Conservation (phyloP, 2,113 vertebrate species). For the Diphyllodes magnificus region DNA sequence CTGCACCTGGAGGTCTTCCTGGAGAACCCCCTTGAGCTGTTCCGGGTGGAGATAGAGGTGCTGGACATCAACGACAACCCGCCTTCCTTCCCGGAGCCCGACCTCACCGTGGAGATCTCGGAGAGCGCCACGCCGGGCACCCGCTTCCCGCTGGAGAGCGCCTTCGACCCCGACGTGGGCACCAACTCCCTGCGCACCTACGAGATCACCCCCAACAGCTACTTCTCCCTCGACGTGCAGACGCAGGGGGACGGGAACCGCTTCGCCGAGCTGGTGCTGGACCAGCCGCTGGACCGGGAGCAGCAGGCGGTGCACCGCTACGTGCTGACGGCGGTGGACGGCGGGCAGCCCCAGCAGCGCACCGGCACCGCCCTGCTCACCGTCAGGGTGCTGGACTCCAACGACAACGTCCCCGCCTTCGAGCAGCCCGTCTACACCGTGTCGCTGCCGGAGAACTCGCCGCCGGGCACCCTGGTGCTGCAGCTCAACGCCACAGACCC, state of each 20-base stretch:
- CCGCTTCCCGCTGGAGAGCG: constrained; percentile 94
- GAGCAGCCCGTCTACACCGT: constrained; percentile 93
- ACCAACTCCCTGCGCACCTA: constrained; percentile 95
- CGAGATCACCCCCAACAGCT: constrained; percentile 93
- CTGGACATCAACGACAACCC: constrained; percentile 98
- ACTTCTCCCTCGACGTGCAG: constrained; percentile 95
- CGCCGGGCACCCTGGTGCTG: constrained; percentile 87
- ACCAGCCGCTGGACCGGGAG: constrained; percentile 92
- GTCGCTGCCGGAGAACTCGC: constrained; percentile 88
- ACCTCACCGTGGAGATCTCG: constrained; percentile 95
- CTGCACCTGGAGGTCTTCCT: constrained; percentile 96
- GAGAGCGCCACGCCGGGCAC: constrained; percentile 96
- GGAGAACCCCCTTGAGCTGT: constrained; percentile 95
- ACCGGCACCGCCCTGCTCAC: constrained; percentile 95
- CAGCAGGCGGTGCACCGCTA: constrained; percentile 94
- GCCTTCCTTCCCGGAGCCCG: constrained; percentile 90
- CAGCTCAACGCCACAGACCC: constrained; percentile 94
- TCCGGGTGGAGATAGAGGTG: constrained; percentile 93
- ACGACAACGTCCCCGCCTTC: constrained; percentile 95
- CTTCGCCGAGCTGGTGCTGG: constrained; percentile 93
- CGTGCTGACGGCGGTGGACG: constrained; percentile 95
- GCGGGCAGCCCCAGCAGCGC: constrained; percentile 85
- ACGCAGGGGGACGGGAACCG: constrained; percentile 93
- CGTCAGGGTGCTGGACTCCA: constrained; percentile 92
- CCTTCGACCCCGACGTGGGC: constrained; percentile 95